Evolutionary conservation across 2,113 vertebrate genomes (phyloP), one percentile per base, ranked within the genome.

Genomic region (Stegostoma tigrinum): DNA sequence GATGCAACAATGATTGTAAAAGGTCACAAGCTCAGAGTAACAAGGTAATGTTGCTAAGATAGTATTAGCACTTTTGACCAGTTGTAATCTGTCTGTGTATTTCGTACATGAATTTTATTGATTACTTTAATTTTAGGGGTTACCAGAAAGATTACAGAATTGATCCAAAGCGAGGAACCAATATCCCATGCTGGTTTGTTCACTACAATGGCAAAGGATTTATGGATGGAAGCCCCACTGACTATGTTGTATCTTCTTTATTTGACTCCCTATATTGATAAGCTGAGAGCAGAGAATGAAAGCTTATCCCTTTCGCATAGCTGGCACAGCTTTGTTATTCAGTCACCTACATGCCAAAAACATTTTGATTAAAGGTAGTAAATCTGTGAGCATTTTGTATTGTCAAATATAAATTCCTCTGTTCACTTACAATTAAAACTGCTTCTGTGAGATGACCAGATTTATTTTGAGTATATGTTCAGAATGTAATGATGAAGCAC

Each of bases 1-100:
- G 98, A 99, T 95, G 99, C 99, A 96, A 98, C 98, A 75, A 99
- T 99, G 98, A 96, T 97, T 96, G 97, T 99, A 96, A 99, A 99
- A 97, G 98, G 98, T 97, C 98, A 97, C 0, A 96, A 97, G 91
- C 97, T 99, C 96, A 98, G 95, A 5, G 99, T 99, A 95, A 99
- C 99, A 96, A 99, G 99, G 99, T 99, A 97, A 95, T 80, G 21
- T 80, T 68, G 23, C 27, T 48, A 78, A n/a, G 75, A 52, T 52
- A 6, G 21, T n/a, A 6, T 75, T 61, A 23, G 38, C 19, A 6
- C 17, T 66, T 66, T 93, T 66, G 15, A 67, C 21, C 23, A 61
- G 24, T 30, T 78, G 23, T 17, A 95, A 45, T 52, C 48, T 34
- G 30, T 95, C 42, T 52, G 15, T 34, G 19, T 1, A 72, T 45